phyloP scores from a whole-genome alignment of 37 sponge, comb jelly and placozoan genomes.

The Haliclona indistincta region DNA sequence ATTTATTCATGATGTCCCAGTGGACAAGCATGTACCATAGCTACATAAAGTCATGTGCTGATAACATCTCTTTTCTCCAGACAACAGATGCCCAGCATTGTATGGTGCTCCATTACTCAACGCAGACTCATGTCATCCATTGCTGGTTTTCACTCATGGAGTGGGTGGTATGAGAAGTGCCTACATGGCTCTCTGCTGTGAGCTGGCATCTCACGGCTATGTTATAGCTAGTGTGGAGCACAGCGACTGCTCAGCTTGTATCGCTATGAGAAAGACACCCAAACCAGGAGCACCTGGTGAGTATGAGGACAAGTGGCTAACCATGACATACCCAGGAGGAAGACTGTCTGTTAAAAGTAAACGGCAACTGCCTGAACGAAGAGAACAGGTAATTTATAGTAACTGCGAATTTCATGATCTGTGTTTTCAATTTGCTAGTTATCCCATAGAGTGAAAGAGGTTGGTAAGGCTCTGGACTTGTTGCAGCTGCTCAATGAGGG shows the following conservation, averaged over 20 bases:
- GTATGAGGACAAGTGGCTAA: conserved; percentile 30
- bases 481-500: conserved; percentile 46
- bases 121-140: not conserved
- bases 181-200: conserved; percentile 44
- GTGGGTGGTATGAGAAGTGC: conserved; percentile 34
- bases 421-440: not conserved
- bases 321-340: not conserved
- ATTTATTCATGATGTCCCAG: too few relatives aligned
- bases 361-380: too few relatives aligned
- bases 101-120: conserved; percentile 22
- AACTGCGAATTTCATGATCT: conserved; percentile 17
- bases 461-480: conserved; percentile 38
- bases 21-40: too few relatives aligned
- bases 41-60: too few relatives aligned
- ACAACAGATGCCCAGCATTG: conserved; percentile 57
- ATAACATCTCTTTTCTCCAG: too few relatives aligned
- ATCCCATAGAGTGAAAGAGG: conserved; percentile 8
- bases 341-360: too few relatives aligned
- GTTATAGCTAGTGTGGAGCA: conserved; percentile 62
- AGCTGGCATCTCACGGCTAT: conserved; percentile 73
- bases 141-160: conserved; percentile 65
- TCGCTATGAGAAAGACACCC: not conserved
- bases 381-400: too few relatives aligned
- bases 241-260: conserved; percentile 19
- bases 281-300: not conserved